Percentiles rank a stretch among this genome's conserved stretches.
phyloP scores from a whole-genome alignment of 2,888 invertebrate species.

The Dinocampus coccinellae region DNA sequence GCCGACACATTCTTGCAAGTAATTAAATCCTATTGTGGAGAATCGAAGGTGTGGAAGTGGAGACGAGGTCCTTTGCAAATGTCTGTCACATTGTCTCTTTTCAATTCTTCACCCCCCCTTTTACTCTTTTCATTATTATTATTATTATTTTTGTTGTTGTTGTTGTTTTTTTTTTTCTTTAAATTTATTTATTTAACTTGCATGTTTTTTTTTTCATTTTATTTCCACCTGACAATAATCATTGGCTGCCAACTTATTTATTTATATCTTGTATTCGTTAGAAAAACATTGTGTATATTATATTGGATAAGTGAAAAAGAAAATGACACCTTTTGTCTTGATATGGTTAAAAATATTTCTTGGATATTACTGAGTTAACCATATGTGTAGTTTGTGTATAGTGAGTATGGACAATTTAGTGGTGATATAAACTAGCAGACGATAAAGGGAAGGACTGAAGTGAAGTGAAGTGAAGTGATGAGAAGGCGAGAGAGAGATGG shows the following conservation, averaged over 20 bases:
- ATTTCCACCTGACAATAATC: not conserved
- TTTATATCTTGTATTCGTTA: constrained; percentile 13
- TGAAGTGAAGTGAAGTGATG: constrained; percentile 19
- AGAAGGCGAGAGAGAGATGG: constrained; percentile 24
- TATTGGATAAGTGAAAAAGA: not conserved
- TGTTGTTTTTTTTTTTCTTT: no score
- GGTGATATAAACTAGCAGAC: constrained; percentile 24
- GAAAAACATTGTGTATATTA: constrained; percentile 4
- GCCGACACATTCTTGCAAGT: constrained; percentile 56
- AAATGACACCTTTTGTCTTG: not conserved
- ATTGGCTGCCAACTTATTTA: constrained; percentile 1
- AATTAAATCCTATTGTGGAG: constrained; percentile 56
- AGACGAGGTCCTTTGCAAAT: constrained; percentile 33
- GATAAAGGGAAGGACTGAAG: constrained; percentile 32
- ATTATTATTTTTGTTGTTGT: no score
- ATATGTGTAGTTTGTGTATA: constrained; percentile 22
- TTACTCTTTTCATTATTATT: no score
- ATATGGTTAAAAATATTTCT: constrained; percentile 11
- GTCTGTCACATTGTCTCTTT: constrained; percentile 31
- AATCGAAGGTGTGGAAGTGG: constrained; percentile 19
- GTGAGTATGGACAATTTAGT: constrained; percentile 28
- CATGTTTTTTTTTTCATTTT: not conserved
- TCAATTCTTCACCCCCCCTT: constrained; percentile 18
- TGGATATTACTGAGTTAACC: constrained; percentile 5
- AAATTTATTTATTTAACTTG: no score